Conservation (phyloP, 92 coral and sea anemone species). For the Anthopleura xanthogrammica region DNA sequence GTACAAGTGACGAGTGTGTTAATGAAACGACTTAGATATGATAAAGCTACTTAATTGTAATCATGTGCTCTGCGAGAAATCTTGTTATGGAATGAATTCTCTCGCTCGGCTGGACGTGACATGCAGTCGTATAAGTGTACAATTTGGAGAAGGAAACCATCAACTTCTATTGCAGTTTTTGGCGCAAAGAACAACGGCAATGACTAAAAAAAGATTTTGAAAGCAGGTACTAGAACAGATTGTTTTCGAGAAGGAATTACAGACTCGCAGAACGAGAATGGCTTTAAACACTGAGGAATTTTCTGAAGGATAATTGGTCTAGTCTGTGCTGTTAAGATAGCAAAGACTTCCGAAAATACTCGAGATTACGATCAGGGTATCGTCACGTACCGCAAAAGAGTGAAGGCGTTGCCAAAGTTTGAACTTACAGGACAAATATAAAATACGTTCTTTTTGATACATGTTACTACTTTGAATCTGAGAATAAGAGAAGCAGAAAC, state of each 20-base stretch:
- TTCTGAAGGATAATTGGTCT: constrained; percentile 3
- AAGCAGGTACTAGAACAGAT: neutral
- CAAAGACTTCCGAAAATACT: constrained; percentile 5
- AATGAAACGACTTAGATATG: neutral
- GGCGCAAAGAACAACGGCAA: neutral
- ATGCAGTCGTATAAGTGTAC: neutral
- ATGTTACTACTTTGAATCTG: no score
- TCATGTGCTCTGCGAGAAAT: neutral
- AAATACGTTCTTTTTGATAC: no score
- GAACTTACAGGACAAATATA: no score
- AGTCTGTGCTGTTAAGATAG: neutral
- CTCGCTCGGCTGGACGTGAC: neutral
- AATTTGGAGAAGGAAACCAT: neutral
- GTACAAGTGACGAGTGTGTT: neutral
- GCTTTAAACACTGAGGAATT: neutral
- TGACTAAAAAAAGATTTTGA: neutral
- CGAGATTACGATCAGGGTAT: neutral
- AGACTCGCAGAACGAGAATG: neutral
- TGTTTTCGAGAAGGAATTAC: neutral
- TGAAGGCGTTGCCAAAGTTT: no score
- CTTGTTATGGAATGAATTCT: neutral
- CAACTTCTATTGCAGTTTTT: neutral
- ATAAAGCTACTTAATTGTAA: neutral
- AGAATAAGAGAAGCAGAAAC: no score
- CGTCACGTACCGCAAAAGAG: neutral